phyloP scores from a whole-genome alignment of 2,113 vertebrate species.

The Ranitomeya variabilis region DNA sequence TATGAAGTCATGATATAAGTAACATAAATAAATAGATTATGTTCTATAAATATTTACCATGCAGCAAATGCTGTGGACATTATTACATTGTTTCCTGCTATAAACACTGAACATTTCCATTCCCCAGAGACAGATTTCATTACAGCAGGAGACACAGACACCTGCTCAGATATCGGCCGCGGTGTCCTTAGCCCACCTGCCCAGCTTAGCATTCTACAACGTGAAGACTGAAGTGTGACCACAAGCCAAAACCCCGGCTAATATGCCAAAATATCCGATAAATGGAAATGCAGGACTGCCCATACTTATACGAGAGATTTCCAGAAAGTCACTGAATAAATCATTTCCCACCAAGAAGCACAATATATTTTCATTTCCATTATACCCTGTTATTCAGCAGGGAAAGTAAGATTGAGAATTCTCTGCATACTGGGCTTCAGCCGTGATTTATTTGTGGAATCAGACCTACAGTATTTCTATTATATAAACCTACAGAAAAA shows the following conservation, averaged over 20 bases:
- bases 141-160: background rate
- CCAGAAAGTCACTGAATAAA: conserved; percentile 49
- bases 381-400: conserved; percentile 48
- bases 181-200: background rate
- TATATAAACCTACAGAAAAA: conserved; percentile 42
- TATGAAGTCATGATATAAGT: too few relatives aligned
- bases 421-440: conserved; percentile 27
- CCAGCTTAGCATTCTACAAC: background rate
- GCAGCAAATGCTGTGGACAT: too few relatives aligned
- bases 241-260: background rate
- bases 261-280: conserved; percentile 26
- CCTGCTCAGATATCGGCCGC: background rate
- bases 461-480: conserved; percentile 45
- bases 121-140: background rate
- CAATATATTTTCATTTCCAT: conserved; percentile 56
- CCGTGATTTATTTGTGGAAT: conserved; percentile 49
- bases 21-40: background rate
- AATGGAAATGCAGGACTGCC: conserved; percentile 27
- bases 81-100: too few relatives aligned
- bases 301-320: conserved; percentile 41
- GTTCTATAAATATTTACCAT: too few relatives aligned
- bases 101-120: too few relatives aligned
- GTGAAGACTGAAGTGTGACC: background rate
- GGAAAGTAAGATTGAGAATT: conserved; percentile 44
- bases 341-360: conserved; percentile 49